Percentiles rank a stretch among this genome's conserved stretches.
These are phyloP conservation scores for Acropternis orthonyx DNA, from an alignment of 2,797 vertebrate species.

Conservation along the genomic window DNA sequence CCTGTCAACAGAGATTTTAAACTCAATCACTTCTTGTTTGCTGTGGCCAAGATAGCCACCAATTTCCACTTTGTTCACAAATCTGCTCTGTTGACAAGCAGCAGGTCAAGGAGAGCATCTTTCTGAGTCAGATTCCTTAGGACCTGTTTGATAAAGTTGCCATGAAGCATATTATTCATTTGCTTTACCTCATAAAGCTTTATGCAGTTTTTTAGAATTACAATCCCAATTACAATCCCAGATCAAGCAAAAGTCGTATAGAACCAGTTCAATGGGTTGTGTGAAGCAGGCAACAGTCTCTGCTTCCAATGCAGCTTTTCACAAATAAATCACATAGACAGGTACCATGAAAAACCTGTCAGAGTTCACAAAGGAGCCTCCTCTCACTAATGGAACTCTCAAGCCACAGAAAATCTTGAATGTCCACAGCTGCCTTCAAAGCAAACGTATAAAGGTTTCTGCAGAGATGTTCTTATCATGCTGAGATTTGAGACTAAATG, in stretches of 20 bases:
- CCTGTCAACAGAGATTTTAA: not conserved
- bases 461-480: not conserved
- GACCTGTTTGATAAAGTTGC: not conserved
- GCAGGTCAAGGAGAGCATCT: not conserved
- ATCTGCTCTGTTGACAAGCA: not conserved
- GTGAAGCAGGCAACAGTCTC: not conserved
- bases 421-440: not conserved
- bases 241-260: not conserved
- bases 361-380: not conserved
- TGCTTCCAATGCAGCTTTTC: not conserved
- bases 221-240: not conserved
- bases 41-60: not conserved
- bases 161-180: not conserved
- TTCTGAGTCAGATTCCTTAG: not conserved
- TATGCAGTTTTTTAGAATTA: not conserved
- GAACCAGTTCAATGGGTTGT: not conserved
- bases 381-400: not conserved
- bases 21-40: not conserved
- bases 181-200: not conserved
- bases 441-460: not conserved
- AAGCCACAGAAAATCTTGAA: not conserved
- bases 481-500: not conserved
- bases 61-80: not conserved
- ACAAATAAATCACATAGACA: not conserved
- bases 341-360: not conserved